Evolutionary conservation across 1,140 invertebrate species (phyloP), one percentile per base, ranked within the genome.

Genomic region (Reticulitermes speratus): DNA sequence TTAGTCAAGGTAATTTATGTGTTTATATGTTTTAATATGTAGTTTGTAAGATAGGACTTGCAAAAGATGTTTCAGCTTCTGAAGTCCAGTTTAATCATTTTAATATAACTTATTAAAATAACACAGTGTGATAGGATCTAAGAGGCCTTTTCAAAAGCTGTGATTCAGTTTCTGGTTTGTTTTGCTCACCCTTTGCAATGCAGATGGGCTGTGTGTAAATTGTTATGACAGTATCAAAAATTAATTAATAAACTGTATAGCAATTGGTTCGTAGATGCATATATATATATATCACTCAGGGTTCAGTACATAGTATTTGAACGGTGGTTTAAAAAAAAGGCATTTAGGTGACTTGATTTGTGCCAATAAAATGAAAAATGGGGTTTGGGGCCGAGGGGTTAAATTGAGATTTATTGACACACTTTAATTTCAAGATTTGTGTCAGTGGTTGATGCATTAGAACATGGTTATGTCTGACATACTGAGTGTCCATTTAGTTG

Each of bases 231-330:
- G n/a, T 75, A 30, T 30, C 9, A 75, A 75, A 55, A 11, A 11
- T 55, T 19, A 11, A 9, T 55, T 55, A 55, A 11, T 9, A 11
- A 9, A 55, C 25, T 75, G 1, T 21, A 55, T 75, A 8, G 19
- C 52, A 19, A 14, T 30, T 75, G 65, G 65, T 75, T 25, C 65
- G 30, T 75, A 75, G 25, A 75, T 75, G 65, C 65, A 75, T 25
- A 75, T 75, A 75, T 75, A n/a, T n/a, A n/a, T n/a, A n/a, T n/a
- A n/a, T n/a, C n/a, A 75, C 65, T 75, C 65, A 75, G 65, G 65
- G 65, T 75, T 75, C 65, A 30, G 65, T 75, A 75, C 65, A 2
- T 75, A 75, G 65, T 75, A 30, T 30, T 75, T 30, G 65, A 75
- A 75, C n/a, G 59, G n/a, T 75, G 52, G 1, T 55, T n/a, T 75